phyloP scores from a whole-genome alignment of 2,113 vertebrate genomes.

The Megalops atlanticus region DNA sequence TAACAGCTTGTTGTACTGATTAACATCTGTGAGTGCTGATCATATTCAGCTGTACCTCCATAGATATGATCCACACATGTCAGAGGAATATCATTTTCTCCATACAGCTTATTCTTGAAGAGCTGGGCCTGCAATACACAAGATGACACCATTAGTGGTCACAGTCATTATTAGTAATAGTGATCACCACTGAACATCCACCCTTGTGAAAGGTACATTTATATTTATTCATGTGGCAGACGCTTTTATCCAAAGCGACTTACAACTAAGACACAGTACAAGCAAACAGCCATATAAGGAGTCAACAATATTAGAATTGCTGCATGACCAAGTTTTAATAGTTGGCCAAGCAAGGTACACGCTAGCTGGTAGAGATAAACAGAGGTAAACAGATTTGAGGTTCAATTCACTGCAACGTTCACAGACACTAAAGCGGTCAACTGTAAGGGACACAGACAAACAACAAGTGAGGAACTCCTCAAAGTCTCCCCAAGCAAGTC shows the following conservation, averaged over 20 bases:
- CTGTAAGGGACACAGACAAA: not conserved
- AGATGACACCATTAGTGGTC: not conserved
- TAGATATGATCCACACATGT: constrained; percentile 85
- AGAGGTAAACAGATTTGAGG: too few species aligned
- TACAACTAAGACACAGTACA: too few species aligned
- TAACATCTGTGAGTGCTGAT: not conserved
- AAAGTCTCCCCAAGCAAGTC: not conserved
- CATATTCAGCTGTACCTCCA: constrained; percentile 71
- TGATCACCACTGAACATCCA: not conserved
- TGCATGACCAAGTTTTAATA: too few species aligned
- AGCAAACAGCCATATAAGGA: too few species aligned
- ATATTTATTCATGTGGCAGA: not conserved
- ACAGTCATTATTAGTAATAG: not conserved
- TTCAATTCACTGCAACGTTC: constrained; percentile 6
- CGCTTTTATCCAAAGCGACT: too few species aligned
- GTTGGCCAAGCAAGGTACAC: too few species aligned
- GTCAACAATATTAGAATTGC: too few species aligned
- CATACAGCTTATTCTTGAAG: constrained; percentile 83
- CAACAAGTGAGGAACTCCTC: not conserved
- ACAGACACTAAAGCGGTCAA: constrained; percentile 13
- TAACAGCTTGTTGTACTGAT: too few species aligned
- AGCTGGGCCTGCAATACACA: constrained; percentile 68
- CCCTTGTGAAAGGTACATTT: not conserved
- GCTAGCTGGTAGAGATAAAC: too few species aligned
- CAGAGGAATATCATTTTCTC: constrained; percentile 86